phyloP scores from a whole-genome alignment of 2,888 invertebrate species.

The Nipponacmea schrenckii region DNA sequence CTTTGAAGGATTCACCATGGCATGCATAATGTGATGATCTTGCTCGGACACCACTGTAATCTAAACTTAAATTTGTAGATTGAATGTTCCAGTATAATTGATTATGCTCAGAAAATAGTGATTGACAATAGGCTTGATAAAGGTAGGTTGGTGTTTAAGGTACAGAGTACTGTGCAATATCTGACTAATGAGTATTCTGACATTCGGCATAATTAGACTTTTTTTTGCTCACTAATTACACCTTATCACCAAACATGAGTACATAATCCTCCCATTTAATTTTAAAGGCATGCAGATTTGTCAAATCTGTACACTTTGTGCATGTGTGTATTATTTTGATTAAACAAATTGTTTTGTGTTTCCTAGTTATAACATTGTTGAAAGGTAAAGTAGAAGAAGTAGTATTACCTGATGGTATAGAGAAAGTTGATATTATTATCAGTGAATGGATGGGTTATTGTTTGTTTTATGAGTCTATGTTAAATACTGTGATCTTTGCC shows the following conservation, averaged over 20 bases:
- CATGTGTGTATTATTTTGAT: too few species aligned
- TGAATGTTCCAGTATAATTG: conserved; percentile 98
- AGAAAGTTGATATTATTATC: conserved; percentile 91
- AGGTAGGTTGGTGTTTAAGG: conserved; percentile 53
- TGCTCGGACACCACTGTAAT: too few species aligned
- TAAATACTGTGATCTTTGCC: conserved; percentile 98
- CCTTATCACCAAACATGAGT: neutral
- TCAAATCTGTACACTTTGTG: too few species aligned
- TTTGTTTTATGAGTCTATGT: conserved; percentile 99
- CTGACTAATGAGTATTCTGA: too few species aligned
- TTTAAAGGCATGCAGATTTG: too few species aligned
- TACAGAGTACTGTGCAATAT: too few species aligned
- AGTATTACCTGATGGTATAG: conserved; percentile 86
- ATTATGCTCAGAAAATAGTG: conserved; percentile 95
- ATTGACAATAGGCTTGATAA: conserved; percentile 73
- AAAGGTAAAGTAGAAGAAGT: conserved; percentile 88
- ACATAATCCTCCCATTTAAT: neutral
- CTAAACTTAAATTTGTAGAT: conserved; percentile 70
- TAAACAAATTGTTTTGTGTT: too few species aligned
- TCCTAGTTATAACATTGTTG: conserved; percentile 66
- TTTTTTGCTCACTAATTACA: neutral
- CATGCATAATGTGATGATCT: too few species aligned
- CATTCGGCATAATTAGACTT: too few species aligned
- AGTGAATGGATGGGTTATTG: conserved; percentile 87
- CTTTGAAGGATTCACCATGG: too few species aligned